phyloP scores from a whole-genome alignment of 2,888 invertebrate genomes.

The Serripes groenlandicus region DNA sequence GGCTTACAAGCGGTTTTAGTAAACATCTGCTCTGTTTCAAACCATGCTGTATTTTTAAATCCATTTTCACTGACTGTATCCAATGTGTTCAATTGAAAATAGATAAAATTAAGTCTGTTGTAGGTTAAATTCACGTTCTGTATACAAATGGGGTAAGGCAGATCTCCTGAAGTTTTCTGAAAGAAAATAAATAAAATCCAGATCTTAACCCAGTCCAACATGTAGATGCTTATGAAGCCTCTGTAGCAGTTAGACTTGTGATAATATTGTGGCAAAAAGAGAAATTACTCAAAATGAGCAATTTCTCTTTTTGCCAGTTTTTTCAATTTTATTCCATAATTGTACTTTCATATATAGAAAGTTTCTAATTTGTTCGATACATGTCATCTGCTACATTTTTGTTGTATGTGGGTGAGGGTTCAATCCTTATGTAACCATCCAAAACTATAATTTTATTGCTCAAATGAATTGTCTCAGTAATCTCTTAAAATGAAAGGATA shows the following conservation, averaged over 20 bases:
- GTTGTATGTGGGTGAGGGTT: too few species aligned
- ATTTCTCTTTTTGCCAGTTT: background rate
- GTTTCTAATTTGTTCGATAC: too few species aligned
- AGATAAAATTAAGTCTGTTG: constrained; percentile 18
- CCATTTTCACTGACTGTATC: constrained; percentile 9
- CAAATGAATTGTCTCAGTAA: too few species aligned
- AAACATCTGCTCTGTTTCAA: constrained; percentile 8
- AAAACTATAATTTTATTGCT: too few species aligned
- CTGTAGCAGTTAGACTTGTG: too few species aligned
- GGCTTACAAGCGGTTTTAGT: constrained; percentile 10
- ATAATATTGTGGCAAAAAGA: background rate
- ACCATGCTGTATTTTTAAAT: constrained; percentile 28
- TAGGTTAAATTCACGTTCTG: constrained; percentile 23
- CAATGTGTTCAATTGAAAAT: constrained; percentile 29
- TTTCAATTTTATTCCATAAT: too few species aligned
- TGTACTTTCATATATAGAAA: too few species aligned
- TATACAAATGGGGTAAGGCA: constrained; percentile 14
- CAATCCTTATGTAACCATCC: too few species aligned
- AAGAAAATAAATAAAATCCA: too few species aligned
- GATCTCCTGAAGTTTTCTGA: constrained; percentile 16
- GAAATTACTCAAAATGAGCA: constrained; percentile 1
- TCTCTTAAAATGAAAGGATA: too few species aligned
- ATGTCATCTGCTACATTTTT: too few species aligned
- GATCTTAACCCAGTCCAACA: background rate
- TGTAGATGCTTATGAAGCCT: background rate